phyloP scores from a whole-genome alignment of 2,797 vertebrate species.

The Xenopus petersii region DNA sequence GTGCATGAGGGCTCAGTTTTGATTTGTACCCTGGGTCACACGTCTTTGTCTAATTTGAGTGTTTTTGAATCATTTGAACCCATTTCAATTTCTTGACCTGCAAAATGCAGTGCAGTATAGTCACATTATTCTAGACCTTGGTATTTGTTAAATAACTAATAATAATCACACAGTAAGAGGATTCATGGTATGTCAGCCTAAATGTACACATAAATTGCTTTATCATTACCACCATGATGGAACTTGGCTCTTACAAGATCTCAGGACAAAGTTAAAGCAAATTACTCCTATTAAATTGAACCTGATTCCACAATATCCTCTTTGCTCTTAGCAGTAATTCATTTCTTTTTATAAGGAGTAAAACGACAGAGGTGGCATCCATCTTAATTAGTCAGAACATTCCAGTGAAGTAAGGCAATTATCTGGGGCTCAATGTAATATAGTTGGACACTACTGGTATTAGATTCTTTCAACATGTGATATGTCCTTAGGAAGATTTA shows the following conservation, averaged over 20 bases:
- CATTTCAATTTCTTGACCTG: too few species aligned
- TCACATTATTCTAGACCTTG: too few species aligned
- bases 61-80: too few species aligned
- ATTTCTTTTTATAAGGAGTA: slow-evolving; percentile 64
- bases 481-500: slow-evolving; percentile 47
- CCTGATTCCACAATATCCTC: slow-evolving; percentile 59
- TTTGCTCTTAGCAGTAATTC: slow-evolving; percentile 68
- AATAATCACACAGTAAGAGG: not conserved
- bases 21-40: too few species aligned
- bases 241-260: slow-evolving; percentile 40
- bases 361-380: slow-evolving; percentile 62
- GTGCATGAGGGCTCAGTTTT: too few species aligned
- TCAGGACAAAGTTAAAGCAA: slow-evolving; percentile 45
- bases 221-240: slow-evolving; percentile 38
- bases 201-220: slow-evolving; percentile 29
- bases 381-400: slow-evolving; percentile 64
- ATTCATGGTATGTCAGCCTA: not conserved
- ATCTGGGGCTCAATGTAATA: slow-evolving; percentile 60
- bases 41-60: too few species aligned
- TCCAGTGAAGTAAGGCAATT: slow-evolving; percentile 64
- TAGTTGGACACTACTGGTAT: slow-evolving; percentile 61
- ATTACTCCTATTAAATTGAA: slow-evolving; percentile 46
- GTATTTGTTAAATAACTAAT: not conserved
- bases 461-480: slow-evolving; percentile 53
- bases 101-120: too few species aligned